A percentile compares a stretch with the other conserved stretches of the same genome.
Evolutionary conservation across 2,797 vertebrate genomes (phyloP).

Genomic region (Ctenopoma multispine): DNA sequence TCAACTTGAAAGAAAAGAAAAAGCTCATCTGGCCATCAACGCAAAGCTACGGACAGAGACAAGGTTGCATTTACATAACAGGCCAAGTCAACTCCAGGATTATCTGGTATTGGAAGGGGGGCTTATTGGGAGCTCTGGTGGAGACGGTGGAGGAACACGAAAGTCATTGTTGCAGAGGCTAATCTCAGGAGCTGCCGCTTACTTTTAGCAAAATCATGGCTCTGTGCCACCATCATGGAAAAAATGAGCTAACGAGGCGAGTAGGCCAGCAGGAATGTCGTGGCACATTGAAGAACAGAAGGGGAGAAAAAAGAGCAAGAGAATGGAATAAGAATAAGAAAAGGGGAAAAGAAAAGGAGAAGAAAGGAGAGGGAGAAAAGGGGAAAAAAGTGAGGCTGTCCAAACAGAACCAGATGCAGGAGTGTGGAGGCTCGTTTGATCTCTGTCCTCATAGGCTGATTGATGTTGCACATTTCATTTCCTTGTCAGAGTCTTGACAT

Average conservation of each 20-base stretch:
- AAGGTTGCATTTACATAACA: slow-evolving; percentile 67
- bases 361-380: slow-evolving; percentile 67
- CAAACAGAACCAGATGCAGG: slow-evolving; percentile 83
- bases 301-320: slow-evolving; percentile 42
- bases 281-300: slow-evolving; percentile 70
- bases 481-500: slow-evolving; percentile 87
- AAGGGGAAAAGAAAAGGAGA: slow-evolving; percentile 73
- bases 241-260: slow-evolving; percentile 79
- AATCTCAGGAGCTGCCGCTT: slow-evolving; percentile 69
- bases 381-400: slow-evolving; percentile 74
- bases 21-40: slow-evolving; percentile 70
- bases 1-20: slow-evolving; percentile 59
- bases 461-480: slow-evolving; percentile 85
- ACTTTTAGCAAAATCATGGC: slow-evolving; percentile 72
- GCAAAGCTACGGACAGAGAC: slow-evolving; percentile 63
- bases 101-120: slow-evolving; percentile 59
- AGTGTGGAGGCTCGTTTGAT: slow-evolving; percentile 86
- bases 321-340: slow-evolving; percentile 75
- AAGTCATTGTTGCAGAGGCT: slow-evolving; percentile 69
- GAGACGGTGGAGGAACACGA: slow-evolving; percentile 69
- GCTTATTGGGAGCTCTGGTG: slow-evolving; percentile 58
- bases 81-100: slow-evolving; percentile 59
- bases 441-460: slow-evolving; percentile 82
- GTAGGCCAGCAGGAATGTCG: slow-evolving; percentile 79
- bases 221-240: slow-evolving; percentile 80